A percentile compares a stretch with the other conserved stretches of the same genome.
These are phyloP conservation scores for Corythornis vintsioides DNA, from an alignment of 2,113 vertebrate genomes.

Conservation along the genomic window DNA sequence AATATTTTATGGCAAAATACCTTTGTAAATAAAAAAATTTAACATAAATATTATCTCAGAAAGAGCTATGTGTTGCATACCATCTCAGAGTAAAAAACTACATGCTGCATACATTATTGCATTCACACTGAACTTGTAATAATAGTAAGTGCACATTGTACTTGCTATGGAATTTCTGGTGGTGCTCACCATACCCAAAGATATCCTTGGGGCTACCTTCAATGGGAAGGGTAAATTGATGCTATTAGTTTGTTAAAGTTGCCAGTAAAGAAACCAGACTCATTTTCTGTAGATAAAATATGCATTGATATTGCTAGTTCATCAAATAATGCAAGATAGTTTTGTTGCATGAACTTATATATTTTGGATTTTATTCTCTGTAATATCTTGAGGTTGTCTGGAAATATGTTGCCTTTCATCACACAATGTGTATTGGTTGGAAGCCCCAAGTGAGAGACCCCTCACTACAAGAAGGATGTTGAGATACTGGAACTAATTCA, in stretches of 20 bases:
- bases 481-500: too few species aligned
- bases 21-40: neutral
- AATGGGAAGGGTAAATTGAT: neutral
- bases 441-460: too few species aligned
- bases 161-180: neutral
- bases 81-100: neutral
- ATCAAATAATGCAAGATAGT: neutral
- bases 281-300: neutral
- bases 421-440: neutral
- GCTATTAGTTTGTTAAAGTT: neutral
- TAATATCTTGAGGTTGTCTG: neutral
- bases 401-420: neutral
- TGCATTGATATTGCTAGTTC: neutral
- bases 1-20: neutral
- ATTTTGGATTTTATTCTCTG: neutral
- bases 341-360: neutral
- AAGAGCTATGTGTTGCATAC: neutral
- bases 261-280: neutral
- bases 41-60: neutral
- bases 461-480: too few species aligned
- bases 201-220: neutral
- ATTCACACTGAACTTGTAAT: neutral
- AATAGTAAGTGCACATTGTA: neutral
- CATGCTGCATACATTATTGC: neutral
- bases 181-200: neutral